Base-by-base conservation (phyloP, 2,797 vertebrate genomes). In the Sebastes nivosus region DNA sequence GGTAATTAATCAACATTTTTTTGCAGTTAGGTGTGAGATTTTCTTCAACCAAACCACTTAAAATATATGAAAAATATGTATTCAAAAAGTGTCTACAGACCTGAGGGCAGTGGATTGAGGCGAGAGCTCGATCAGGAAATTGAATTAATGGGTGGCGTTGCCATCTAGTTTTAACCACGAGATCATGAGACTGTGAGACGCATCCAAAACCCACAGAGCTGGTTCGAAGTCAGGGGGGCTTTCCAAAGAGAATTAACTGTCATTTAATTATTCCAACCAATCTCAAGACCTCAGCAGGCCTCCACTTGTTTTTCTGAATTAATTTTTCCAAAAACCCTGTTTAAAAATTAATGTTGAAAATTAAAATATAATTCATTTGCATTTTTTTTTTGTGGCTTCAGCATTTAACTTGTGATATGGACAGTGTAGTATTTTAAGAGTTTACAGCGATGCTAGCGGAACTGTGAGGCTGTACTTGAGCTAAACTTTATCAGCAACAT, bases 1-100 rank as follows among this genome's bases (percentile, higher is more conserved):
- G 59, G 30, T 88, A 89, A 91, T 91, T 86, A 88, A 87, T 92
- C 79, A 78, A 80, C 75, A 82, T 52, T 84, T 83, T 42, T 84
- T 87, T 27, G 68, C 69, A 78, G 72, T 72, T 38, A 80, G 69
- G 71, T 61, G 4, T 71, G 65, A 78, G 55, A 84, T 68, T 81
- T 76, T 20, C 60, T 50, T 59, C 16, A 52, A n/a, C 30, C 30
- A 30, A 71, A 42, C 50, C 20, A 77, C 59, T 46, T 83, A 61
- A 81, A 68, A 67, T 70, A 38, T 67, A 36, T 46, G 12, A 54
- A 74, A 63, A 24, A 75, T 63, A 50, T 16, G 27, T 38, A 46
- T 76, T 18, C 52, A 54, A 68, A 52, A 67, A 73, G 32, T 14
- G 13, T 69, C 65, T 72, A 57, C 57, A 63, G 65, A 64, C 67